Conservation (phyloP, 2,797 vertebrate species). For the Micrastur ruficollis region DNA sequence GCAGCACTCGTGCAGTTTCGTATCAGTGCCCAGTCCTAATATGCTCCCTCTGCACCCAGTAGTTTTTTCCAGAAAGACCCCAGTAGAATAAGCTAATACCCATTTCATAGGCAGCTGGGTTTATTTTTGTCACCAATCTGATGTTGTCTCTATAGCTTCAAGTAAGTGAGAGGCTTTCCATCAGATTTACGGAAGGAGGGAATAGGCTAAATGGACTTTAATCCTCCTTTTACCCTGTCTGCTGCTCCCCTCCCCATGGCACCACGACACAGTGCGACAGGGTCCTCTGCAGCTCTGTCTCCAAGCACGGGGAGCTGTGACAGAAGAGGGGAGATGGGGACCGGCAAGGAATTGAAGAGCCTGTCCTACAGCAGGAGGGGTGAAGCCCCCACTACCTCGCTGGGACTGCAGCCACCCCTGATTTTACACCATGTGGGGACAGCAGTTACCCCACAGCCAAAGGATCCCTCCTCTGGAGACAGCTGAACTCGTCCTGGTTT, state of each 20-base stretch:
- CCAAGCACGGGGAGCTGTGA: background rate
- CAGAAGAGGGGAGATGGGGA: background rate
- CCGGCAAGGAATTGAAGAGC: background rate
- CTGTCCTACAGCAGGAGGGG: background rate
- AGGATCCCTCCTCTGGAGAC: background rate
- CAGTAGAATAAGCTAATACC: background rate
- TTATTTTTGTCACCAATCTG: background rate
- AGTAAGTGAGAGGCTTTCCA: background rate
- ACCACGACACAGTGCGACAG: background rate
- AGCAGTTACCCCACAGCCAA: background rate
- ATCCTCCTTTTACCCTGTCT: background rate
- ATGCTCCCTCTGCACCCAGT: background rate
- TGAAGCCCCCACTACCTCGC: background rate
- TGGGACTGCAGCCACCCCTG: background rate
- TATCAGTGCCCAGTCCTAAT: accelerated
- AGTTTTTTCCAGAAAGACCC: background rate
- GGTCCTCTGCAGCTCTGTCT: background rate
- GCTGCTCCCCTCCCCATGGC: background rate
- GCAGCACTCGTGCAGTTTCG: background rate
- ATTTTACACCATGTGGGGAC: background rate
- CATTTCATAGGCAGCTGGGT: background rate
- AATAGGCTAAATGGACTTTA: background rate
- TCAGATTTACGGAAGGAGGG: background rate
- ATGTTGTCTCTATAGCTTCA: background rate
- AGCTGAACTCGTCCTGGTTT: background rate